Base-by-base conservation (phyloP, 2,888 invertebrate species). In the Aphodius granarius region DNA sequence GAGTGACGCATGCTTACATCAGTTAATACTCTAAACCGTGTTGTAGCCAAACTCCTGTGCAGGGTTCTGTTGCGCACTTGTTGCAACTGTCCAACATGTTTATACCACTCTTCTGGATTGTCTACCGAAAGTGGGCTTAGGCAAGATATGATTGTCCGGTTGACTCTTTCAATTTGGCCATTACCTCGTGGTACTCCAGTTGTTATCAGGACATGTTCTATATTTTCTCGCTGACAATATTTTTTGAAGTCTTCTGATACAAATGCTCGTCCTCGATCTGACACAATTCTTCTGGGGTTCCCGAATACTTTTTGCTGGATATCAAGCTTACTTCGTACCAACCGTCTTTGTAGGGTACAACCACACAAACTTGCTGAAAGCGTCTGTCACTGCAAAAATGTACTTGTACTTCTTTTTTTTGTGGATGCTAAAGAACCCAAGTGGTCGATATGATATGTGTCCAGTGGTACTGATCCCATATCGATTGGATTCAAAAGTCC, bases 361-460 rank as follows among this genome's bases (percentile, higher is more conserved):
- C 78, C 78, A 79, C 13, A 71, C 63, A 71, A 76, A 77, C 20
- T 77, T 76, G 1, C 22, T 66, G 18, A 76, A 73, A 77, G 79
- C 63, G 65, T 86, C 85, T 5, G 84, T 76, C 0, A 85, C 78
- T 0, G 76, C 82, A 6, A 85, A 81, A 17, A 85, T 78, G 73
- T 84, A 77, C 18, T 79, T 78, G 71, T 83, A 83, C 17, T 78
- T 77, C 73, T 84, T 84, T n/a, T 78, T 78, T 0, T n/a, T n/a
- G 83, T 85, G 19, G 81, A 74, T 1, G 76, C 73, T 75, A 86
- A 77, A 5, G 84, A 85, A 15, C 84, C 83, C 15, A 85, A 71
- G 76, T 84, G 82, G 75, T 85, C 85, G 5, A 83, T 72, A 75
- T 85, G 85, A 43, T 81, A 82, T 0, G 83, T 83, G 19, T 81